Conservation (phyloP, 2,797 vertebrate genomes). For the Notoglanidium macrostoma region DNA sequence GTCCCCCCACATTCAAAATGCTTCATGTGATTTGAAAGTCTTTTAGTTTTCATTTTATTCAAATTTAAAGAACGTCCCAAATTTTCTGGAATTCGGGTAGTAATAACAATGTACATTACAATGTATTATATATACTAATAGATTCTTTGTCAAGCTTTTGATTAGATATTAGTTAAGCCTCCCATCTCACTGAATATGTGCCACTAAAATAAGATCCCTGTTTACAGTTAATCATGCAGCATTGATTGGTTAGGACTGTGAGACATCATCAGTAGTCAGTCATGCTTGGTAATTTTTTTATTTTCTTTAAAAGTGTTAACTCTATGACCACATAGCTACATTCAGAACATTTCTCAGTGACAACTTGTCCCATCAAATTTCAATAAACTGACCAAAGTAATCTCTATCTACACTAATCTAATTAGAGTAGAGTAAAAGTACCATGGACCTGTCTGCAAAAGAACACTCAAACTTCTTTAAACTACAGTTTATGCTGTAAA, state of each 20-base stretch:
- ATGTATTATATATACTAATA: not conserved
- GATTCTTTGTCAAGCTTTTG: not conserved
- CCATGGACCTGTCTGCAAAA: conserved; percentile 15
- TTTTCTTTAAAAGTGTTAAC: conserved; percentile 26
- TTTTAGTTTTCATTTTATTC: too few relatives aligned
- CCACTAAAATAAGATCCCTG: not conserved
- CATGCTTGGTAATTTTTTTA: conserved; percentile 9
- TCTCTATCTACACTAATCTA: conserved; percentile 27
- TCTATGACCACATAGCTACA: conserved; percentile 36
- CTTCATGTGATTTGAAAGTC: too few relatives aligned
- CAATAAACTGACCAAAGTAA: conserved; percentile 2
- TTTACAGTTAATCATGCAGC: not conserved
- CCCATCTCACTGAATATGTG: not conserved
- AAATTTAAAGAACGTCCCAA: too few relatives aligned
- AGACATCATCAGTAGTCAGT: conserved; percentile 1
- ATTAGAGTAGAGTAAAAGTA: conserved; percentile 18
- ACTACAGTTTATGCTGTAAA: conserved; percentile 68
- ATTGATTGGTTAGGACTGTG: not conserved
- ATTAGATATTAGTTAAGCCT: not conserved
- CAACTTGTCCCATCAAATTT: conserved; percentile 42
- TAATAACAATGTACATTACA: too few relatives aligned
- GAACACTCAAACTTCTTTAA: conserved; percentile 54
- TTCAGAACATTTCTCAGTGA: conserved; percentile 42
- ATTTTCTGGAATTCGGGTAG: too few relatives aligned
- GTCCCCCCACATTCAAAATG: not conserved